Conservation (phyloP, 2,113 vertebrate species). For the Galbula dea region DNA sequence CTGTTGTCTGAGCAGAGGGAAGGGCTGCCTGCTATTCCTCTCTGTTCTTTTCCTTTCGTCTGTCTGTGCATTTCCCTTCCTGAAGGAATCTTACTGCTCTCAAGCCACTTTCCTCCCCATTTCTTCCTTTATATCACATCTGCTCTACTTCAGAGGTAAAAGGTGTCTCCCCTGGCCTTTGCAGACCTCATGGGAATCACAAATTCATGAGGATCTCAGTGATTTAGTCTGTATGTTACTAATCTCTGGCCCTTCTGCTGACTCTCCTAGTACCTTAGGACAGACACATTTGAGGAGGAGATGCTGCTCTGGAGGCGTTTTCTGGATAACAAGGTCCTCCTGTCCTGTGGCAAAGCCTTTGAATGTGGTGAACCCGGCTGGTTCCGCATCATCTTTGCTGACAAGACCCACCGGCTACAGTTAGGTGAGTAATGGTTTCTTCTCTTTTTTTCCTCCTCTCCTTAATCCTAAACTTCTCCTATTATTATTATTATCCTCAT, state of each 20-base stretch:
- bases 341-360: slow-evolving; percentile 87
- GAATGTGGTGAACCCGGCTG: slow-evolving; percentile 88
- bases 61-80: background rate
- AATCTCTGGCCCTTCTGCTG: slow-evolving; percentile 18
- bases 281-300: slow-evolving; percentile 86
- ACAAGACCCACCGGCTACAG: slow-evolving; percentile 77
- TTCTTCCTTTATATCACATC: slow-evolving; percentile 15
- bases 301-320: slow-evolving; percentile 83
- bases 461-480: background rate
- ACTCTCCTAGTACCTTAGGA: slow-evolving; percentile 79
- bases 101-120: slow-evolving; percentile 16
- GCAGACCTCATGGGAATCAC: background rate
- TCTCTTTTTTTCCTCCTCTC: background rate
- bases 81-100: slow-evolving; percentile 13
- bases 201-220: background rate
- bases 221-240: background rate
- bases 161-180: slow-evolving; percentile 24
- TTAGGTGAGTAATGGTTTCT: slow-evolving; percentile 76
- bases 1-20: background rate
- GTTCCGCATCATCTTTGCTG: slow-evolving; percentile 92
- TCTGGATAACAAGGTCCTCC: slow-evolving; percentile 85
- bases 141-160: slow-evolving; percentile 32
- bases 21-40: background rate
- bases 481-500: background rate
- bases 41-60: background rate